Conservation (phyloP, 2,113 vertebrate genomes). For the Salvelinus fontinalis region DNA sequence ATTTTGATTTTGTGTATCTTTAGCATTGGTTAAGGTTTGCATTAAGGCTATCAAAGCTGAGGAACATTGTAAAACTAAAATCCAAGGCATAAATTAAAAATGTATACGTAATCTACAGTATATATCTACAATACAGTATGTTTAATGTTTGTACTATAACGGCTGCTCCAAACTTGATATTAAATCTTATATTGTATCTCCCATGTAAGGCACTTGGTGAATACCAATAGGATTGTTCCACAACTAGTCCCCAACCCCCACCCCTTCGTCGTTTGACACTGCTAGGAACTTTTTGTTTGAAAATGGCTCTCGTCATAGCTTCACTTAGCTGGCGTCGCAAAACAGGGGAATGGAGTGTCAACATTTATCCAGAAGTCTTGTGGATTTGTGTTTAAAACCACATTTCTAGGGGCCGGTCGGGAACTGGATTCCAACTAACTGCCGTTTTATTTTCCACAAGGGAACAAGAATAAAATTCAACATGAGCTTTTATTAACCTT, state of each 20-base stretch:
- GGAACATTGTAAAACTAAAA: not conserved
- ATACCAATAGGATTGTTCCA: not conserved
- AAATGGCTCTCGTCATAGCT: not conserved
- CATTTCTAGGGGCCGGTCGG: not conserved
- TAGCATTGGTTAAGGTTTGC: not conserved
- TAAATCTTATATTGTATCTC: not conserved
- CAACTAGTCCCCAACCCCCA: too few species aligned
- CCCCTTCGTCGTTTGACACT: conserved; percentile 2
- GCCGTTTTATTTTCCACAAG: not conserved
- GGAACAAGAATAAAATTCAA: conserved; percentile 3
- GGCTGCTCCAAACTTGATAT: conserved; percentile 6
- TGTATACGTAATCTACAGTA: not conserved
- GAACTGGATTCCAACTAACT: not conserved
- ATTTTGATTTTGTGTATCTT: not conserved
- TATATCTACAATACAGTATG: not conserved
- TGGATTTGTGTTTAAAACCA: not conserved
- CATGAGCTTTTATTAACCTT: too few species aligned
- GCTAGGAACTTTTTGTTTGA: not conserved
- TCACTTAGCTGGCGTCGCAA: not conserved
- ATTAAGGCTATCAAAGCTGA: not conserved
- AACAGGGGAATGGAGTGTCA: not conserved
- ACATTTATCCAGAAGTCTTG: not conserved
- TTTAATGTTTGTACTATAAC: not conserved
- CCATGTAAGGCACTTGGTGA: not conserved
- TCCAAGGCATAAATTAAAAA: not conserved